Evolutionary conservation across 2,888 invertebrate genomes (phyloP), one percentile per base, ranked within the genome.

Genomic region (Pseudococcus viburni): DNA sequence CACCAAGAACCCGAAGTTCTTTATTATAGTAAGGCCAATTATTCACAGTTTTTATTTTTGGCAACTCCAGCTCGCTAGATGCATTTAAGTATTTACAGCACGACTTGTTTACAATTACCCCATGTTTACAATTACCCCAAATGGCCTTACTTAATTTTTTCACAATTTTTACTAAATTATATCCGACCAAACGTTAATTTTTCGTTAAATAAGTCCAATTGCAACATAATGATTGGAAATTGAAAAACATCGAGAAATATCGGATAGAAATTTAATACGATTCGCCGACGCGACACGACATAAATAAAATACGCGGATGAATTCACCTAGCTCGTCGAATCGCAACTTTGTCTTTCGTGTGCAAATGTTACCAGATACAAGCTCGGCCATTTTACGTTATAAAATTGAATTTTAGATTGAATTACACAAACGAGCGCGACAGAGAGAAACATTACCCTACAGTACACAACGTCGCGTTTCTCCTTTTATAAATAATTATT

Each of bases 371-470:
- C 59, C 59, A 59, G 59, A 59, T 59, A 59, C 59, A 19, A 59
- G 59, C n/a, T 59, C 59, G 59, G 19, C 59, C 59, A 73, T 73
- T 73, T 73, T 73, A 73, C 68, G 68, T 73, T n/a, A 73, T n/a
- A 73, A 59, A 73, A 73, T 73, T 73, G 68, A 73, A 73, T 73
- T 73, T 73, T 73, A 33, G 68, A 73, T 73, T 73, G 68, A 73
- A 73, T 73, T 73, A 73, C 68, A 26, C 33, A 73, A 73, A 73
- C 68, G 68, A 73, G 59, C 59, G 19, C 68, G 68, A 73, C 4
- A 73, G 33, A 73, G 68, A 73, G 33, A 73, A 73, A 26, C 68
- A 73, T 73, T 33, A 33, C 26, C 26, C 26, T 73, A 59, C 59
- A 59, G 59, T 59, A 73, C 68, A 73, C 68, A 12, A 73, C 68